Percentiles rank a stretch among this genome's conserved stretches.
phyloP scores from a whole-genome alignment of 2,113 vertebrate species.

The Sardina pilchardus region DNA sequence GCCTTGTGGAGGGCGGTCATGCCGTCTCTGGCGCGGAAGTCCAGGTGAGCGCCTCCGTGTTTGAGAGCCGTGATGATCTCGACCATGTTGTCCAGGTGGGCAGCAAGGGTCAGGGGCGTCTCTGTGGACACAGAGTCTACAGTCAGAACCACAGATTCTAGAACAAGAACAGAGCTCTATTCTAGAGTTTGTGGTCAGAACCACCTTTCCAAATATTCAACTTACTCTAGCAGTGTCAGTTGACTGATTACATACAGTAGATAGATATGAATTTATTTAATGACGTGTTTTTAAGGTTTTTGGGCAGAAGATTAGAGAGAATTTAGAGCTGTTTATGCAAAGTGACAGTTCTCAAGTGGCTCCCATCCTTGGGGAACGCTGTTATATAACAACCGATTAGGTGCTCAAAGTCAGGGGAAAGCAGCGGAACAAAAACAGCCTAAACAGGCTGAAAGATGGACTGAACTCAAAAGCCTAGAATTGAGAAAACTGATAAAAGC shows the following conservation, averaged over 20 bases:
- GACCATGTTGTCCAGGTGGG: slow-evolving; percentile 73
- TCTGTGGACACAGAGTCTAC: slow-evolving; percentile 60
- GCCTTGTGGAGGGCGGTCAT: slow-evolving; percentile 87
- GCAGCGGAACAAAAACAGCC: neutral
- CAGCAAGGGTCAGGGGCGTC: slow-evolving; percentile 80
- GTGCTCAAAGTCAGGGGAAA: neutral
- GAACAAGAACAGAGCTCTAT: no score
- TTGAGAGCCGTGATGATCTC: slow-evolving; percentile 79
- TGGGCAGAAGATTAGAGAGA: neutral
- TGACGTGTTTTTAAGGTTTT: no score
- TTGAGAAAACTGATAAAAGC: neutral
- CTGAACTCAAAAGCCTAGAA: neutral
- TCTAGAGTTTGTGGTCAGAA: neutral
- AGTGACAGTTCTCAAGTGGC: neutral
- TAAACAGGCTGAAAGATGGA: neutral
- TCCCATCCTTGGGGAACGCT: neutral
- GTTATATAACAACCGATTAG: neutral
- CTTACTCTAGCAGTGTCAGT: no score
- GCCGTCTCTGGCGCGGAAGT: slow-evolving; percentile 83
- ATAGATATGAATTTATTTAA: no score
- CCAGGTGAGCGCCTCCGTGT: slow-evolving; percentile 82
- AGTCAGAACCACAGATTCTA: neutral
- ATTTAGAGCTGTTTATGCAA: no score
- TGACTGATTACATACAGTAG: no score
- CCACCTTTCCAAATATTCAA: neutral